Evolutionary conservation across 2,888 invertebrate genomes (phyloP), one percentile per base, ranked within the genome.

Genomic region (Augochlorella aurata): DNA sequence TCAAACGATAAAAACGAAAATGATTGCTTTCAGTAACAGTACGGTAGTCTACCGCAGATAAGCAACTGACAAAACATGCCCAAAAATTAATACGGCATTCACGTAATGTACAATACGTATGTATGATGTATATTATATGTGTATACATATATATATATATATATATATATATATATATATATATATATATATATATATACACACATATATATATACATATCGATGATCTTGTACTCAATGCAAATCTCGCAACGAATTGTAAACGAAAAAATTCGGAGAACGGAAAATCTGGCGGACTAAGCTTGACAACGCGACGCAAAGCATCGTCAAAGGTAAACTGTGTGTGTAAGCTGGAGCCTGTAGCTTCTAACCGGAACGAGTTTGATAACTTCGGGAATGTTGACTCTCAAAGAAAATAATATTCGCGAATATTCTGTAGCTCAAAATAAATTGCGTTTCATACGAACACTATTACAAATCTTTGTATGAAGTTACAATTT

Each of bases 61-160:
- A 92, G 91, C 92, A 92, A 91, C 89, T 91, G 90, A 91, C 91
- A 90, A 90, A 91, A 92, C 92, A 92, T 93, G 93, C 92, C 92
- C 92, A 92, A 93, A 86, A 93, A 93, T 92, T 87, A 91, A 92
- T 92, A 90, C 90, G 93, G 91, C 92, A 93, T 93, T 92, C 91
- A 90, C 81, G 81, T 84, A 87, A 85, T 83, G 63, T 80, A 80
- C 75, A 77, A 81, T 83, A 88, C 78, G 80, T 87, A 82, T 82
- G 74, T 88, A 74, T 77, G 81, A 71, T 83, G 74, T 81, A 69
- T 74, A 74, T 58, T 24, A 58, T 21, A 12, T 21, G n/a, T 10
- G 9, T 21, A n/a, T 9, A 54, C 10, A n/a, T n/a, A 54, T 9
- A 54, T 1, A 21, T 16, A 52, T 7, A 52, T 9, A n/a, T 0